Base-by-base conservation (phyloP, 2,888 invertebrate species). In the Coronaproctus castanopsis region DNA sequence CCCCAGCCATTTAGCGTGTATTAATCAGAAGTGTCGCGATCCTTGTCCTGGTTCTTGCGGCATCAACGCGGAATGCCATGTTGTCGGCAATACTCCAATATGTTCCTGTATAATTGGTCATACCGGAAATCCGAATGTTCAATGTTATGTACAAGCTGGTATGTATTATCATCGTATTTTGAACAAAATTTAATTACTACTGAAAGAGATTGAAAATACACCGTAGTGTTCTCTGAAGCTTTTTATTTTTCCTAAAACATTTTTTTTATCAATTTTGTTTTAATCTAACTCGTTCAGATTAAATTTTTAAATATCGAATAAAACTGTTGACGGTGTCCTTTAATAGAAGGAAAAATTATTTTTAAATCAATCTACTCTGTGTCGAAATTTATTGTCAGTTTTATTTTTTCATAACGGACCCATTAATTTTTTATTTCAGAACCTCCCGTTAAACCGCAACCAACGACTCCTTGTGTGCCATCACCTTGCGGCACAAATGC, bases 1-100 rank as follows among this genome's bases (percentile, higher is more conserved):
- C 65, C 70, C 76, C 14, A 79, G 81, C 68, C 80, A 85, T 68
- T 80, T 78, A 63, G 73, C 73, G 52, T 75, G 75, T 63, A 66
- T 72, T 53, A 70, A 72, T 64, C 71, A 71, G 58, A 73, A 70
- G 65, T 75, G 75, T 63, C 64, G 67, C 36, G 70, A 75, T 64
- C 73, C 73, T 3, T 75, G 74, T 62, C 70, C 70, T 50, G 64
- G 69, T 50, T 64, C 65, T n/a, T 71, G 71, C 62, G 67, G 71
- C 65, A 55, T 68, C 18, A 70, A 71, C 64, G 71, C 74, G 36
- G 59, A 63, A 52, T 76, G 77, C 64, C 67, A 70, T 52, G 74
- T 74, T 1, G 69, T 72, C 18, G 72, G 73, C 64, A 76, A 77
- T 65, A 70, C 71, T 55, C 74, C 76, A 8, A 70, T 74, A 57